These are phyloP conservation scores for Pseudorasbora parva DNA, from an alignment of 2,113 vertebrate genomes.

Conservation along the genomic window DNA sequence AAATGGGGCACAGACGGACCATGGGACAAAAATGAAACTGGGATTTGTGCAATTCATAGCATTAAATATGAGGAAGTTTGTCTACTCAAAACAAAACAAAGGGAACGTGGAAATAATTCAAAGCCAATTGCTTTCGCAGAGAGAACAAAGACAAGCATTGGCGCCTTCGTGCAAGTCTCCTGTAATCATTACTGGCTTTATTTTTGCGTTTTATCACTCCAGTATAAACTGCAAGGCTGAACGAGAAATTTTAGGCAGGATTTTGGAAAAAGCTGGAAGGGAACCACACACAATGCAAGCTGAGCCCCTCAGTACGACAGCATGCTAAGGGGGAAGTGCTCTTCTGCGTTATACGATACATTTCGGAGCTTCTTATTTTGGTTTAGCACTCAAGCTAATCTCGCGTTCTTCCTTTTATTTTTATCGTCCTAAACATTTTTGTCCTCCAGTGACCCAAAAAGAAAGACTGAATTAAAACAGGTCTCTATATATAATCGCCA, in stretches of 20 bases:
- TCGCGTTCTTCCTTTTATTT: constrained; percentile 2
- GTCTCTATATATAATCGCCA: constrained; percentile 81
- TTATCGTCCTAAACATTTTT: background rate
- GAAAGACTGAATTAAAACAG: constrained; percentile 65
- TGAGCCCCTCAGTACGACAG: constrained; percentile 33
- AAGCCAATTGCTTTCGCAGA: constrained; percentile 46
- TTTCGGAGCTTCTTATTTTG: constrained; percentile 12
- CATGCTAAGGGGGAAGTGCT: constrained; percentile 44
- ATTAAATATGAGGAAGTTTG: background rate
- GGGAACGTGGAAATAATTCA: constrained; percentile 16
- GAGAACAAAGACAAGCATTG: constrained; percentile 7
- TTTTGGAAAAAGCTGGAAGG: constrained; percentile 17
- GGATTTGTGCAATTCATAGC: background rate
- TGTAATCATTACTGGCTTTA: background rate
- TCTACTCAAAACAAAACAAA: background rate
- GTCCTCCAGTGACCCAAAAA: constrained; percentile 50
- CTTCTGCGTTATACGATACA: background rate
- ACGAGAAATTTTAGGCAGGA: constrained; percentile 1
- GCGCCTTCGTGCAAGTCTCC: constrained; percentile 23
- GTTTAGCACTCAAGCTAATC: constrained; percentile 32
- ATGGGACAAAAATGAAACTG: background rate
- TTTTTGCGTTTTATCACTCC: constrained; percentile 64
- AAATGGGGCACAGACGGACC: background rate
- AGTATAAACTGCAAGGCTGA: constrained; percentile 64
- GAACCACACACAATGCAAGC: constrained; percentile 18